Conservation (phyloP, 1,140 invertebrate genomes). For the Heliconius nattereri region DNA sequence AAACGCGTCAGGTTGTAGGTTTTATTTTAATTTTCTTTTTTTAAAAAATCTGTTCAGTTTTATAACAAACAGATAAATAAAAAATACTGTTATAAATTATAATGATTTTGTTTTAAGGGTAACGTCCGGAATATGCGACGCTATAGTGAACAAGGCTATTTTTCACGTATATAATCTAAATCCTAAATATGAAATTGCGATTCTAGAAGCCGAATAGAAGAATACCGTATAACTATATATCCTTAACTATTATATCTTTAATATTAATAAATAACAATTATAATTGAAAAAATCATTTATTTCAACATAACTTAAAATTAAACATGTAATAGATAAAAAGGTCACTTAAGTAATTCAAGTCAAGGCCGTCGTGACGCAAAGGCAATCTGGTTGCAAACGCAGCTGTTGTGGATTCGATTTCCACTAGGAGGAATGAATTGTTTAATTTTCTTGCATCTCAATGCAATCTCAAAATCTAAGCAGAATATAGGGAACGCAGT, state of each 20-base stretch:
- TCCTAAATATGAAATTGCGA: conserved; percentile 51
- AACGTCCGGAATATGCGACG: conserved; percentile 74
- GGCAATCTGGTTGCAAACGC: too few species aligned
- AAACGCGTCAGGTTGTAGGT: too few species aligned
- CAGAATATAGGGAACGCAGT: too few species aligned
- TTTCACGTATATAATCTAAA: conserved; percentile 63
- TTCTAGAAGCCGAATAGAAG: conserved; percentile 64
- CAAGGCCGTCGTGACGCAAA: too few species aligned
- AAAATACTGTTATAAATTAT: not conserved
- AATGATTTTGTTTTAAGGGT: conserved; percentile 50
- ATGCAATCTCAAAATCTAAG: too few species aligned
- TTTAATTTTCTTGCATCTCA: too few species aligned
- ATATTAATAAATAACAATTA: not conserved
- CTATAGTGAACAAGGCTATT: conserved; percentile 74
- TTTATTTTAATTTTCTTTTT: too few species aligned
- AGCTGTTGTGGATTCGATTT: too few species aligned
- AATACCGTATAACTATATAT: conserved; percentile 3
- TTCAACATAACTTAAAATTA: conserved; percentile 9
- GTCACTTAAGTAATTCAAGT: too few species aligned
- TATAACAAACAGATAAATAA: too few species aligned
- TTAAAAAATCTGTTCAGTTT: too few species aligned
- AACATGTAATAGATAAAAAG: not conserved
- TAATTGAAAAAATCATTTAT: not conserved
- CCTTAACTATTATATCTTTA: conserved; percentile 14
- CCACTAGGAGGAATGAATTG: too few species aligned